Base-by-base conservation (phyloP, 2,888 invertebrate species). In the Drosophila histrio region DNA sequence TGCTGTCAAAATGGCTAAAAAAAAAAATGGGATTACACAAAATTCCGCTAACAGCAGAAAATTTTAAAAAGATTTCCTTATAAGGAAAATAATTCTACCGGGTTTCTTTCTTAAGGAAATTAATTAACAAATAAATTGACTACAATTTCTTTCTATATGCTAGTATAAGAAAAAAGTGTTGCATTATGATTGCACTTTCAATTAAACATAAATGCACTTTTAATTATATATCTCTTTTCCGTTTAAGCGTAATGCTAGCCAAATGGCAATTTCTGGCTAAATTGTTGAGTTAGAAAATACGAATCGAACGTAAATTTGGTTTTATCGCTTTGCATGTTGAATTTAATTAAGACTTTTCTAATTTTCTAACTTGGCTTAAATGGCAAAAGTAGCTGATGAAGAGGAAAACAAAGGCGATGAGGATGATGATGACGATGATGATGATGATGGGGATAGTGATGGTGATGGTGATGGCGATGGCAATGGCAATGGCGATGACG, bases 331-430 rank as follows among this genome's bases (percentile, higher is more conserved):
- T 84, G 82, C 87, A 88, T 82, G 88, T 62, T 71, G 65, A 36
- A 26, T 67, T 84, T 87, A 88, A 88, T 83, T 84, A 83, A 86
- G 67, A 63, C 70, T 79, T 71, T 83, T 59, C 80, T 68, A 71
- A 87, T 84, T 79, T 80, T 71, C 70, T 65, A 79, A 61, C 56
- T 59, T 50, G 34, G 39, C 58, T 38, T 39, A 50, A 38, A 39
- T 36, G 38, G 28, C 13, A 36, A 21, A 36, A 43, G 39, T 46
- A 44, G 21, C 17, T 44, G 66, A 49, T 21, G 19, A 52, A 36
- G 22, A 53, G 44, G 2, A 52, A 34, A 3, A 3, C 28, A 2
- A 22, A 8, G 32, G 13, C 7, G 46, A 46, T 46, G 19, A 17
- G 21, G 21, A 28, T 32, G 13, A 30, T 32, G n/a, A 30, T 47